phyloP scores from a whole-genome alignment of 2,888 invertebrate genomes.

The Eilema depressum region DNA sequence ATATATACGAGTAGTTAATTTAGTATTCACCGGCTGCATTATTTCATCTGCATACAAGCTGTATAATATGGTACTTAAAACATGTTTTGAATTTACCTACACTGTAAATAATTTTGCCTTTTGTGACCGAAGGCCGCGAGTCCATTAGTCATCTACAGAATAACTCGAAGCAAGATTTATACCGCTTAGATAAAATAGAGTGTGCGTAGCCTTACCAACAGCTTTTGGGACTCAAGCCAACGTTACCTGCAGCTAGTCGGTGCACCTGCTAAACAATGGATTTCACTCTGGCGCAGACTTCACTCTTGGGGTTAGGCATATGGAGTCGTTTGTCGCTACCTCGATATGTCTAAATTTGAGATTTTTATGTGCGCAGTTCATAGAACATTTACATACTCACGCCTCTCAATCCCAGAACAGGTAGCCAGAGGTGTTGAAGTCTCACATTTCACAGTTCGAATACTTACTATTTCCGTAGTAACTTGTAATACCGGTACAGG shows the following conservation, averaged over 20 bases:
- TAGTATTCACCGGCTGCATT: background rate
- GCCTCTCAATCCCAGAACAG: background rate
- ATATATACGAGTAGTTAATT: too few relatives aligned
- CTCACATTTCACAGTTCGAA: background rate
- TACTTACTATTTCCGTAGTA: background rate
- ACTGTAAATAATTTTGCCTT: constrained; percentile 23
- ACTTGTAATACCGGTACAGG: constrained; percentile 4
- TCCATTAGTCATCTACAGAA: constrained; percentile 31
- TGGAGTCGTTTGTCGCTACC: background rate
- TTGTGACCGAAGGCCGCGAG: constrained; percentile 24
- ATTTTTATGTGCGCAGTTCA: background rate
- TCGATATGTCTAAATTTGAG: background rate
- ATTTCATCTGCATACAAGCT: constrained; percentile 2
- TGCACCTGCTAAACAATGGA: too few relatives aligned
- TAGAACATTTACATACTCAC: background rate
- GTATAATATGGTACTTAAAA: constrained; percentile 1
- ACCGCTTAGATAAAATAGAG: background rate
- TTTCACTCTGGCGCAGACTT: too few relatives aligned
- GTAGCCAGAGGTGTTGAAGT: too few relatives aligned
- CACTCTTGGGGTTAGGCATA: too few relatives aligned
- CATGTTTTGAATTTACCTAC: constrained; percentile 18
- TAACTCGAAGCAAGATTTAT: constrained; percentile 8
- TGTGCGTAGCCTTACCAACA: too few relatives aligned
- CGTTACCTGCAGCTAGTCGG: too few relatives aligned
- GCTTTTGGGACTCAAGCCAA: too few relatives aligned